Conservation (phyloP, 1,140 invertebrate species). For the Hydropsyche tenuis region DNA sequence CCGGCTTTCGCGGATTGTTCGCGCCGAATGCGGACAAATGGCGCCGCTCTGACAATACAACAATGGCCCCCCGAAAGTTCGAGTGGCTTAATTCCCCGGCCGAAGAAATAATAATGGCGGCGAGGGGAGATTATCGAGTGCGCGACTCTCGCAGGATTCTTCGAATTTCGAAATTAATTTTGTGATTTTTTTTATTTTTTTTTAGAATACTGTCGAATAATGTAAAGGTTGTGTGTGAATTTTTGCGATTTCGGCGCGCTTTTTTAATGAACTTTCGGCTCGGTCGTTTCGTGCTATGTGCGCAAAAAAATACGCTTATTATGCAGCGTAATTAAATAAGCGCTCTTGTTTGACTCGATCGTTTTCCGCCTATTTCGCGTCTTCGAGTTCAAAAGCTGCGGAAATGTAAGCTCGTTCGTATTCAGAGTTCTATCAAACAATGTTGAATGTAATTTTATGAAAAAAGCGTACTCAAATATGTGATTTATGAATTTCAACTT, state of each 20-base stretch:
- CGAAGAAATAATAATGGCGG: slow-evolving; percentile 45
- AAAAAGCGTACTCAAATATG: too few relatives aligned
- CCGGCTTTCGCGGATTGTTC: slow-evolving; percentile 20
- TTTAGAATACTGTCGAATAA: too few relatives aligned
- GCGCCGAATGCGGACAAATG: slow-evolving; percentile 26
- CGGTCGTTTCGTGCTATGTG: background rate
- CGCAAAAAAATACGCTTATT: slow-evolving; percentile 19
- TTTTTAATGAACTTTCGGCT: background rate
- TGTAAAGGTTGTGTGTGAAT: too few relatives aligned
- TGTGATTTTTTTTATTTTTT: slow-evolving; percentile 37
- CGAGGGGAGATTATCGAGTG: too few relatives aligned
- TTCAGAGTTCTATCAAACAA: too few relatives aligned
- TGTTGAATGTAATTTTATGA: too few relatives aligned
- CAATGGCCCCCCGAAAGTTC: slow-evolving; percentile 35
- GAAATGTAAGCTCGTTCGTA: too few relatives aligned
- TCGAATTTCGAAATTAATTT: slow-evolving; percentile 39
- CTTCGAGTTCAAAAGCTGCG: too few relatives aligned
- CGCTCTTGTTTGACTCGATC: background rate
- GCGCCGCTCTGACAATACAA: slow-evolving; percentile 31
- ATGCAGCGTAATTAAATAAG: background rate
- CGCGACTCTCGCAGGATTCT: slow-evolving; percentile 35
- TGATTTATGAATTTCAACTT: too few relatives aligned
- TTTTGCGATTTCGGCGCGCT: too few relatives aligned
- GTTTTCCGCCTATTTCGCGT: background rate
- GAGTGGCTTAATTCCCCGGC: slow-evolving; percentile 37